These are phyloP conservation scores for Sicus ferrugineus DNA, from an alignment of 2,888 invertebrate genomes.

Conservation along the genomic window DNA sequence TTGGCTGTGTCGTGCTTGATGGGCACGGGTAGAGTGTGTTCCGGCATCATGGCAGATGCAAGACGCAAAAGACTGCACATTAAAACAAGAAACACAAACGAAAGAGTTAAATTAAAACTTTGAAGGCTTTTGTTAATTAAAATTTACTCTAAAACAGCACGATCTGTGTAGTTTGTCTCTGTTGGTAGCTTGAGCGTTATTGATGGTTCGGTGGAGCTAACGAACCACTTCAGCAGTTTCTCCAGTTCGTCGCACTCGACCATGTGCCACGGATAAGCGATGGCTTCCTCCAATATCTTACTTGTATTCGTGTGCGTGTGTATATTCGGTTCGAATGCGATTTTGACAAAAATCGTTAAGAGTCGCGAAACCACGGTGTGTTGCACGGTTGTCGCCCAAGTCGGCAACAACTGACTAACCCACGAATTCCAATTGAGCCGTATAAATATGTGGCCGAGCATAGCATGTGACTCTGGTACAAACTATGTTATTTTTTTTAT, in stretches of 20 bases:
- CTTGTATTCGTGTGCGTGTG: conserved; percentile 66
- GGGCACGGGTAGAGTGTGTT: conserved; percentile 42
- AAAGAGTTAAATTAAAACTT: conserved; percentile 12
- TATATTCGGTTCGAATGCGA: conserved; percentile 76
- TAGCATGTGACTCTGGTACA: conserved; percentile 75
- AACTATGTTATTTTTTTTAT: conserved; percentile 64
- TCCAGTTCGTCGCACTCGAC: conserved; percentile 72
- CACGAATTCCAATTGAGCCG: conserved; percentile 73
- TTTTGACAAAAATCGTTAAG: conserved; percentile 74
- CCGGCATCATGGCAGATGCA: conserved; percentile 55
- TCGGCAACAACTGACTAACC: conserved; percentile 64
- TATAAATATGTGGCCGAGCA: conserved; percentile 76
- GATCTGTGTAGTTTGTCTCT: conserved; percentile 68
- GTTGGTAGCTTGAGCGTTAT: conserved; percentile 69
- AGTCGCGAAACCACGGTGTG: conserved; percentile 70
- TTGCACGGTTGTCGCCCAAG: conserved; percentile 62
- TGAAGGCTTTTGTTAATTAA: not conserved
- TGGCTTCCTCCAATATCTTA: conserved; percentile 69
- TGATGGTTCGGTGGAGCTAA: conserved; percentile 75
- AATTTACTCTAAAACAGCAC: conserved; percentile 69
- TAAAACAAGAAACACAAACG: conserved; percentile 9
- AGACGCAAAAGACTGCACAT: conserved; percentile 52
- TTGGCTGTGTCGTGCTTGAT: conserved; percentile 55
- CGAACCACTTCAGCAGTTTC: conserved; percentile 76
- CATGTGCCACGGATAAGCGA: conserved; percentile 72